Base-by-base conservation (phyloP, 1,140 invertebrate species). In the Berghia stephanieae region DNA sequence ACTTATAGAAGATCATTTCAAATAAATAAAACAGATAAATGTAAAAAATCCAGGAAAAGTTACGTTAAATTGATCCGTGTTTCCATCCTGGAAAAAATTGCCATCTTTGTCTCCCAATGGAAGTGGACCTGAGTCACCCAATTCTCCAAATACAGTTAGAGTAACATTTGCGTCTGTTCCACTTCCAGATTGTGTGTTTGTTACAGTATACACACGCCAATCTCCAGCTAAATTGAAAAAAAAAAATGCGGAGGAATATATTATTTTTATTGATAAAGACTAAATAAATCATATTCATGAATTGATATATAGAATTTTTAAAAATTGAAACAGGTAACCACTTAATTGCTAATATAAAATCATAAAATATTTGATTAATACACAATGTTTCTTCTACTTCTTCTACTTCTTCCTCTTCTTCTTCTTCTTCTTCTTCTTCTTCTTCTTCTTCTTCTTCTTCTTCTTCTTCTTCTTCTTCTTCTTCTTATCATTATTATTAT, bases 91-190 rank as follows among this genome's bases (percentile, higher is more conserved):
- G 81, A 88, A 88, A 55, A 72, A 80, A 6, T 79, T 82, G 63
- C 79, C 78, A 44, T 72, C 67, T 21, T 80, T 60, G 68, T 78
- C 72, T 6, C 82, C 83, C 0, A 88, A 80, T 6, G 69, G 73
- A 24, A 86, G 49, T 18, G 83, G 83, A 38, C 85, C 86, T 31
- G 86, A 83, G 52, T 82, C 82, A 18, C 85, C 86, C 73, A 79
- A 78, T 60, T 85, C 79, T 38, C 88, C 88, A 79, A 84, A 87
- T 31, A 89, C 84, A 27, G 86, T 88, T 38, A 88, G 40, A 10
- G 69, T 82, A 6, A 89, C 87, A 42, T 84, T 81, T 18, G 86
- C 83, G 77, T 87, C 86, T 63, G 87, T 88, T 0, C 84, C 84
- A 66, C 82, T 81, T 63, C 80, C 80, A 4, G 71, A 69, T 21